Conservation (phyloP, 2,888 invertebrate genomes). For the Ceramica pisi region DNA sequence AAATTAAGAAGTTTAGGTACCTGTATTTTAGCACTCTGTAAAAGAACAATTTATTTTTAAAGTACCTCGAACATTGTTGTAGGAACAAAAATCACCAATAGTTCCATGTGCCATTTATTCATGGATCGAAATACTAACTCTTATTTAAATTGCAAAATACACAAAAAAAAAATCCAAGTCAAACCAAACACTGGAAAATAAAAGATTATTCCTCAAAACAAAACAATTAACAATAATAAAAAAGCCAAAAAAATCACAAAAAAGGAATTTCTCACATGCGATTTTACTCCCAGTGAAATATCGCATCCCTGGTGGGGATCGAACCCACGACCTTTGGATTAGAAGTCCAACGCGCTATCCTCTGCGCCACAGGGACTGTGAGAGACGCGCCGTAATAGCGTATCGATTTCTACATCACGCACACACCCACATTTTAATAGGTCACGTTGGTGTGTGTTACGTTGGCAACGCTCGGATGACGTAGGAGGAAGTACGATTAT, state of each 20-base stretch:
- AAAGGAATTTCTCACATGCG: constrained; percentile 44
- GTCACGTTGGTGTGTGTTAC: constrained; percentile 21
- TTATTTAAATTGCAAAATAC: too few relatives aligned
- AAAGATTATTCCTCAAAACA: not conserved
- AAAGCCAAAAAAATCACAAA: constrained; percentile 13
- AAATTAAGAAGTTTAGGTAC: too few relatives aligned
- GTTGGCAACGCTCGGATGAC: constrained; percentile 26
- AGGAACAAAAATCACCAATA: too few relatives aligned
- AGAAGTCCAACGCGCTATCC: constrained; percentile 97
- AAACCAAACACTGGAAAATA: too few relatives aligned
- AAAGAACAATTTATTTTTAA: too few relatives aligned
- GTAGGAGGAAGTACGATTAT: not conserved
- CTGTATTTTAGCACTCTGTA: too few relatives aligned
- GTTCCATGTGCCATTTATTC: too few relatives aligned
- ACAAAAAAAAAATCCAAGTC: too few relatives aligned
- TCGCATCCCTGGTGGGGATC: constrained; percentile 95
- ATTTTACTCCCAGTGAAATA: constrained; percentile 47
- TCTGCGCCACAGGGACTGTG: constrained; percentile 95
- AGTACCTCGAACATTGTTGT: too few relatives aligned
- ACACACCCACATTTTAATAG: constrained; percentile 49
- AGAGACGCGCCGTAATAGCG: constrained; percentile 68
- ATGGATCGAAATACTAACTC: too few relatives aligned
- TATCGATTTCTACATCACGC: constrained; percentile 57
- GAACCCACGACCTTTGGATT: constrained; percentile 97
- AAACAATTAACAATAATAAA: constrained; percentile 5